Base-by-base conservation (phyloP, 1,140 invertebrate species). In the Magallana angulata region DNA sequence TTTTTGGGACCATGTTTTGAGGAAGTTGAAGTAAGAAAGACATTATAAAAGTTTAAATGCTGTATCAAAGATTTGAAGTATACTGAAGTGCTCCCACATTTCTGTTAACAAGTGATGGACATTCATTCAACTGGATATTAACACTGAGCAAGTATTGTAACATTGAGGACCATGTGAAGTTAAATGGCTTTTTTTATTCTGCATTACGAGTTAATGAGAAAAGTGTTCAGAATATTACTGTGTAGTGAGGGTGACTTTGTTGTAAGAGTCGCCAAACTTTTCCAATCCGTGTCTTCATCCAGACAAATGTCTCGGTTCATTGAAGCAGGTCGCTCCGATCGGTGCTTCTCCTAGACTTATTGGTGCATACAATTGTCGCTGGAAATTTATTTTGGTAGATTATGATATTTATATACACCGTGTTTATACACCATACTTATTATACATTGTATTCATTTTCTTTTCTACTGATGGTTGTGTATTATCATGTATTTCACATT, bases 361-460 rank as follows among this genome's bases (percentile, higher is more conserved):
- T 76, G 68, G 68, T 76, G 68, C 68, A 76, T 76, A 76, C 36
- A 76, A 76, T 76, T 76, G 68, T 36, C 24, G 68, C 68, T 76
- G 68, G 68, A 76, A 76, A 76, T 76, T 76, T 36, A 76, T 76
- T 76, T 76, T 76, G 68, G 68, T 76, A 76, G 68, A 76, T 76
- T 76, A 30, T 30, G 12, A 30, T 76, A 76, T 76, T 30, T 24
- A 76, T 76, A 24, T 76, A 76, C 36, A 76, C 68, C 48, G 68
- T 76, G 36, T 76, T 76, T 76, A 76, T 76, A 76, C 68, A 48
- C 68, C 68, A 76, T 76, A 48, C 36, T 48, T 11, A 18, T 30
- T 76, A 76, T 76, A 30, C 36, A 76, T 76, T 30, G 36, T 18
- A 48, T 48, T 48, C 24, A 24, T 76, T 76, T 76, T 30, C 68